These are phyloP conservation scores for Halcyon malimbica DNA, from an alignment of 2,113 vertebrate species.

Conservation along the genomic window DNA sequence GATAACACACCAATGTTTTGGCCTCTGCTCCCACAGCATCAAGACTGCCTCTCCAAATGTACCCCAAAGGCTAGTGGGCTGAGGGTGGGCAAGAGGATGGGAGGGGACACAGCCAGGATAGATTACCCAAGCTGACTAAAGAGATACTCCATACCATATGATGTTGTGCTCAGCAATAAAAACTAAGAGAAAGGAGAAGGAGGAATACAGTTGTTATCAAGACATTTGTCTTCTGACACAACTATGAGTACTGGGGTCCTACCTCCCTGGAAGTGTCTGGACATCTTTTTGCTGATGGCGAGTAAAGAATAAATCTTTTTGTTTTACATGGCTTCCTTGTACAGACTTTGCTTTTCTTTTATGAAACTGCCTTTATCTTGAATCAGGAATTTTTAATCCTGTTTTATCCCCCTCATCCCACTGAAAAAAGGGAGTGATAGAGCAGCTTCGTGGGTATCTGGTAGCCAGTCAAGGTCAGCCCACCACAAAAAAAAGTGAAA, in stretches of 20 bases:
- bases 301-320: background rate
- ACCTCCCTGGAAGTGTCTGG: background rate
- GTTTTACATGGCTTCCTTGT: background rate
- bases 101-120: background rate
- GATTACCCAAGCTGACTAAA: background rate
- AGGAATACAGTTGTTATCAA: accelerated
- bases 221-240: accelerated
- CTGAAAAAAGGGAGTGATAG: background rate
- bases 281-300: background rate
- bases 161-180: background rate
- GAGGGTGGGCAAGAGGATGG: no score
- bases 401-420: background rate
- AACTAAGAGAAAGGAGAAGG: background rate
- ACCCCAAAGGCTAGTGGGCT: background rate
- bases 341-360: background rate
- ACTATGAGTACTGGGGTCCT: background rate
- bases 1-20: accelerated
- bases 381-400: background rate
- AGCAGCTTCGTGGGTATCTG: background rate
- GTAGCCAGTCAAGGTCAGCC: background rate
- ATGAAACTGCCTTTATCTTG: background rate
- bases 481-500: accelerated
- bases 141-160: no score
- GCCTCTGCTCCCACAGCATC: background rate
- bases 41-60: background rate